Evolutionary conservation across 2,113 vertebrate genomes (phyloP).

Genomic region (Pseudorasbora parva): DNA sequence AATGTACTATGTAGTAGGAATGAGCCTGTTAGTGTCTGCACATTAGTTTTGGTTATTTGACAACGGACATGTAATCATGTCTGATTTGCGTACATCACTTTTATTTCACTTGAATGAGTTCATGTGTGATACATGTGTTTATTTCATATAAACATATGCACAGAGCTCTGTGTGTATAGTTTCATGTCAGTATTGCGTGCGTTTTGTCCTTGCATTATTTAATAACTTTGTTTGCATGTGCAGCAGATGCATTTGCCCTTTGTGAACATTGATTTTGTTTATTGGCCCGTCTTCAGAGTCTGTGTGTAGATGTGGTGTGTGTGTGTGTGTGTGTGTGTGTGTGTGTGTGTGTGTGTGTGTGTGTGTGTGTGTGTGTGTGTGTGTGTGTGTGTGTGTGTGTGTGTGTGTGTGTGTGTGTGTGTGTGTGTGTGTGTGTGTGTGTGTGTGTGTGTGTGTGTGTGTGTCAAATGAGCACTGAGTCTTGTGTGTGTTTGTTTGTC

Average conservation of each 20-base stretch:
- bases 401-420: constrained; percentile 57
- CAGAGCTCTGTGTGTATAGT: background rate
- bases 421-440: constrained; percentile 66
- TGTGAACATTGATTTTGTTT: constrained; percentile 25
- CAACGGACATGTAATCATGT: background rate
- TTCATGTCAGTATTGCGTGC: background rate
- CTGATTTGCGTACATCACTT: constrained; percentile 12
- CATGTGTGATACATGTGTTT: constrained; percentile 44
- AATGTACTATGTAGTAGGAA: constrained; percentile 43
- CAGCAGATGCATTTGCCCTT: constrained; percentile 32
- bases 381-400: constrained; percentile 60
- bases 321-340: constrained; percentile 60
- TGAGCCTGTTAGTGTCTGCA: constrained; percentile 31
- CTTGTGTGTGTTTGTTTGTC: constrained; percentile 61
- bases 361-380: constrained; percentile 55
- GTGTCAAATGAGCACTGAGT: constrained; percentile 32
- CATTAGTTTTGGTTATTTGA: constrained; percentile 47
- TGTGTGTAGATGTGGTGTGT: constrained; percentile 1
- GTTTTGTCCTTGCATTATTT: constrained; percentile 8
- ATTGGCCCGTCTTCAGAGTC: background rate
- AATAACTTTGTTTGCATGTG: constrained; percentile 31
- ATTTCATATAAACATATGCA: constrained; percentile 69
- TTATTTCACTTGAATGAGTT: constrained; percentile 47
- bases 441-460: constrained; percentile 52
- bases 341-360: constrained; percentile 57